Base-by-base conservation (phyloP, 2,888 invertebrate genomes). In the Tipula unca region DNA sequence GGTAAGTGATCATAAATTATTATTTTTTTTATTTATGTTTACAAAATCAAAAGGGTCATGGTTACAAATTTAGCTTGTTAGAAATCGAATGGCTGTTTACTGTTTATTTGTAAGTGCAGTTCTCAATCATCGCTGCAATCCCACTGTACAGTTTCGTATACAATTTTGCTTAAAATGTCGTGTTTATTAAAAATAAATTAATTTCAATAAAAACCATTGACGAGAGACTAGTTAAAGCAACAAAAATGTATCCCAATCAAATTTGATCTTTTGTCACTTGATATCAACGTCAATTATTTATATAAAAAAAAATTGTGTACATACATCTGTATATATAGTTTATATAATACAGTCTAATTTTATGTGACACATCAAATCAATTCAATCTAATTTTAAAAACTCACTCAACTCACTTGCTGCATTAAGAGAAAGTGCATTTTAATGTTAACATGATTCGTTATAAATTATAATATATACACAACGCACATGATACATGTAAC, bases 311-410 rank as follows among this genome's bases (percentile, higher is more conserved):
- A 69, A 48, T 17, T 25, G 8, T 54, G n/a, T 69, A n/a, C n/a
- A n/a, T n/a, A n/a, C n/a, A n/a, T n/a, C n/a, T n/a, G n/a, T n/a
- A 48, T 3, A 20, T 69, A 25, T 25, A 25, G 2, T 69, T 25
- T 69, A 17, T 48, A 48, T 25, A 48, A 48, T 20, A 25, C 13
- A 69, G 69, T 69, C 69, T 69, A 69, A 69, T 69, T 69, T 69
- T 69, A 69, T 69, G 69, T 69, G 69, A 69, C 69, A 69, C 25
- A 69, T 69, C 69, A 69, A 69, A 69, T 69, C 69, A 69, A 69
- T 69, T 25, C 69, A 69, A 69, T 69, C 69, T 69, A 69, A 69
- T 69, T 69, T 69, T 69, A 69, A 69, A 69, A 69, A 69, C 69
- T 20, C 48, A 54, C 17, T 54, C 48, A 54, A 54, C 48, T 54